Conservation (phyloP, 2,797 vertebrate species). For the Halcyon badia region DNA sequence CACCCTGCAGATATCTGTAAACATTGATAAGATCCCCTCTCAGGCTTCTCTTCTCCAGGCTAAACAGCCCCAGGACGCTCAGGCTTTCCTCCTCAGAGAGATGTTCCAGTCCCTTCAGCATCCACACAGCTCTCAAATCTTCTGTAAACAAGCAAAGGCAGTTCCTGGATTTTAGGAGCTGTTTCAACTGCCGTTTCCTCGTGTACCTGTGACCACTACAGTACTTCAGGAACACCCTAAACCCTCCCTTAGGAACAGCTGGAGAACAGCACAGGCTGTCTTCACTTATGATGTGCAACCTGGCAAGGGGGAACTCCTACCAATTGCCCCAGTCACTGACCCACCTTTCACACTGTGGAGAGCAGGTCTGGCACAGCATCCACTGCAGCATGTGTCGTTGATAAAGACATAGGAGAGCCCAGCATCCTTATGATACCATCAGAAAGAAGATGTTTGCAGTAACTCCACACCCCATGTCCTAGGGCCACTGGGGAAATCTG, state of each 20-base stretch:
- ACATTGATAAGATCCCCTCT: no score
- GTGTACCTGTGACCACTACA: no score
- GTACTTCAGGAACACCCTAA: background rate
- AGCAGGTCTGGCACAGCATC: background rate
- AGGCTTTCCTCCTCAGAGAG: no score
- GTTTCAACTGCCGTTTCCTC: background rate
- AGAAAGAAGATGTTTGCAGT: background rate
- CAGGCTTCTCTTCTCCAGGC: no score
- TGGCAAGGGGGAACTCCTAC: background rate
- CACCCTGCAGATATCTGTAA: no score
- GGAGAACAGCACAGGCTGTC: background rate
- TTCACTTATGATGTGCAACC: background rate
- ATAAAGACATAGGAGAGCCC: background rate
- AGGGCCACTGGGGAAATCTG: background rate
- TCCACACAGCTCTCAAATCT: background rate
- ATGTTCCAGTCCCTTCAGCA: no score
- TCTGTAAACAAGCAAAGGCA: background rate
- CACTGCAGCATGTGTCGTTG: rapidly evolving
- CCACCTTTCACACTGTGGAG: background rate
- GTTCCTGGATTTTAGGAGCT: background rate
- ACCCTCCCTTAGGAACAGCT: background rate
- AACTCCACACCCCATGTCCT: background rate
- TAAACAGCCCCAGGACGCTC: no score
- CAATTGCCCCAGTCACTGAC: background rate
- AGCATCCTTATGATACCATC: rapidly evolving